Evolutionary conservation across 2,113 vertebrate species (phyloP).

Genomic region (Pantherophis guttatus): DNA sequence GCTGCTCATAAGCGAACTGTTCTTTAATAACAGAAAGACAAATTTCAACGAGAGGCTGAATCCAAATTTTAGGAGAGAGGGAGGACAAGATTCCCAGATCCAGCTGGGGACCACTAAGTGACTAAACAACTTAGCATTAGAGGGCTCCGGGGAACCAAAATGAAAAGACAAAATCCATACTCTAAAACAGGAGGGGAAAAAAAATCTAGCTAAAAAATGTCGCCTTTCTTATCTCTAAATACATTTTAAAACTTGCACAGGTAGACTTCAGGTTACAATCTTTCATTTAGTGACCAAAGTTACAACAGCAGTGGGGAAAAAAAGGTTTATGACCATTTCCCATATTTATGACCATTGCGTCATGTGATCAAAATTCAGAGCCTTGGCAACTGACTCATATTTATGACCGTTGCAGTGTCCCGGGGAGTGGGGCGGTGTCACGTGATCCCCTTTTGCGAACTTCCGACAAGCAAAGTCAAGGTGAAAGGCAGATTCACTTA

Average conservation of each 20-base stretch:
- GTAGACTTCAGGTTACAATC: accelerated
- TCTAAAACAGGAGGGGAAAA: not conserved
- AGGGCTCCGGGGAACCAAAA: not conserved
- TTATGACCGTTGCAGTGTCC: not conserved
- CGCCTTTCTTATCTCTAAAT: not conserved
- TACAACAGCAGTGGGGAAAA: not conserved
- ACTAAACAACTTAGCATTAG: not conserved
- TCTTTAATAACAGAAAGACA: not conserved
- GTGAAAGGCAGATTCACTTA: not conserved
- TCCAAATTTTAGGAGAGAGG: not conserved
- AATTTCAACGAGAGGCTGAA: not conserved
- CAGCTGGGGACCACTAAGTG: not conserved
- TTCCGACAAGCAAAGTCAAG: not conserved
- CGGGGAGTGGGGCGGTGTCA: too few relatives aligned
- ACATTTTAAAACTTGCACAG: not conserved
- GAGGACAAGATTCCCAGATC: not conserved
- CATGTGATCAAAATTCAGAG: not conserved
- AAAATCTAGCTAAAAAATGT: not conserved
- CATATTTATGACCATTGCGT: not conserved
- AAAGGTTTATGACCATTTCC: not conserved
- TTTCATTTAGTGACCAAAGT: not conserved
- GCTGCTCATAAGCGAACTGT: not conserved
- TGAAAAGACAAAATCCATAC: not conserved
- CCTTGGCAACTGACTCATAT: not conserved
- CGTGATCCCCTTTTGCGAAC: not conserved